These are phyloP conservation scores for Xiphydria camelus DNA, from an alignment of 2,888 invertebrate species.

Conservation along the genomic window DNA sequence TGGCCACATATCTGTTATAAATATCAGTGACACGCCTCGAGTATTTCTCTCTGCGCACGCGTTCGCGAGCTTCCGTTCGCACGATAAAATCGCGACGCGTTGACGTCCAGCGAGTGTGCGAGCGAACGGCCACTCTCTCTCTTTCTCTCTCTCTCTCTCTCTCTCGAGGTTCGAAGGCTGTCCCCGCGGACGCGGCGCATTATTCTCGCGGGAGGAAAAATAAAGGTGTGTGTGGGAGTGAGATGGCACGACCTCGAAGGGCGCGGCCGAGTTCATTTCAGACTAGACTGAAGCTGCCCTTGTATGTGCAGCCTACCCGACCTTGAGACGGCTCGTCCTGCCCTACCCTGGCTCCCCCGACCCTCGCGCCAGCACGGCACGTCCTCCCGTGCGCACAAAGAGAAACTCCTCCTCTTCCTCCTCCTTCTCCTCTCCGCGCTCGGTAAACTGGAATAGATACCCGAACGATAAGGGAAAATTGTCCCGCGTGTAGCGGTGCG, in stretches of 20 bases:
- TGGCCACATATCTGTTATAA: too few species aligned
- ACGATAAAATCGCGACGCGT: too few species aligned
- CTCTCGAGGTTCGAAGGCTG: constrained; percentile 23
- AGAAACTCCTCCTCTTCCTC: constrained; percentile 25
- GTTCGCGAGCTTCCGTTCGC: constrained; percentile 22
- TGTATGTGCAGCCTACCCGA: constrained; percentile 49
- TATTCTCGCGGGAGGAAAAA: constrained; percentile 20
- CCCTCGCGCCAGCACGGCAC: constrained; percentile 27
- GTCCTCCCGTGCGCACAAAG: constrained; percentile 40
- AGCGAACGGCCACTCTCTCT: too few species aligned
- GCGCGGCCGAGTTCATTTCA: constrained; percentile 46
- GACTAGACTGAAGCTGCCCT: constrained; percentile 52
- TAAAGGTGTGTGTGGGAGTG: constrained; percentile 30
- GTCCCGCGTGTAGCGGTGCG: too few species aligned
- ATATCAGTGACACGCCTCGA: too few species aligned
- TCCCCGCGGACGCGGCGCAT: constrained; percentile 20
- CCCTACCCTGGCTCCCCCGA: constrained; percentile 33
- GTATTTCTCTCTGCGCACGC: constrained; percentile 5
- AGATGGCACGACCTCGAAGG: constrained; percentile 49
- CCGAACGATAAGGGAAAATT: neutral
- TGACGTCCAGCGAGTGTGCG: too few species aligned
- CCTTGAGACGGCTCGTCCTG: constrained; percentile 49
- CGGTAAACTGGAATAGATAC: neutral
- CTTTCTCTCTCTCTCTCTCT: constrained; percentile 13
- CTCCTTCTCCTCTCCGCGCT: constrained; percentile 6